Conservation (phyloP, 2,113 vertebrate genomes). For the Tetraodon nigroviridis region DNA sequence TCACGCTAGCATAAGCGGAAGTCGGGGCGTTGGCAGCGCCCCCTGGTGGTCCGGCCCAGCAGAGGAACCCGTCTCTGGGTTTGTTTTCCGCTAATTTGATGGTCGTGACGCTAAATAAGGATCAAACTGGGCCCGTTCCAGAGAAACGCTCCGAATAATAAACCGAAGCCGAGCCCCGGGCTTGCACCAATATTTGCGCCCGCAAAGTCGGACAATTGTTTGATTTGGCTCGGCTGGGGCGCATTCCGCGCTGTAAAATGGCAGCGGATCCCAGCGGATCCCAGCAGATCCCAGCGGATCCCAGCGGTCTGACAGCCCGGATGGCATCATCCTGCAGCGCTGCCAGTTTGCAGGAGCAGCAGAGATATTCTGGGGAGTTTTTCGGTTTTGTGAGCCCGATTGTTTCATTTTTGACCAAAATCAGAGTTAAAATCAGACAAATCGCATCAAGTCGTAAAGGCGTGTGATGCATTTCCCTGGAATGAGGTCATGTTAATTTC, state of each 20-base stretch:
- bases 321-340: slow-evolving; percentile 8
- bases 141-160: slow-evolving; percentile 8
- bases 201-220: slow-evolving; percentile 37
- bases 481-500: slow-evolving; percentile 56
- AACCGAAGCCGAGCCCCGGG: neutral
- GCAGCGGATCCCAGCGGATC: slow-evolving; percentile 18
- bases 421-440: slow-evolving; percentile 11
- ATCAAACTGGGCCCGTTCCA: slow-evolving; percentile 1
- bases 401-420: slow-evolving; percentile 2
- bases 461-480: slow-evolving; percentile 38
- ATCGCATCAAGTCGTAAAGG: slow-evolving; percentile 46
- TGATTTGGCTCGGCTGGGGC: slow-evolving; percentile 30
- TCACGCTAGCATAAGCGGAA: too few relatives aligned
- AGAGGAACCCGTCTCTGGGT: too few relatives aligned
- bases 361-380: neutral
- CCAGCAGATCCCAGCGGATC: slow-evolving; percentile 12
- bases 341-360: neutral
- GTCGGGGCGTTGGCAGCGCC: too few relatives aligned
- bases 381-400: too few relatives aligned
- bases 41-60: too few relatives aligned
- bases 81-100: too few relatives aligned
- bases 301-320: slow-evolving; percentile 16
- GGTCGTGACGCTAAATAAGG: too few relatives aligned
- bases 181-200: slow-evolving; percentile 39
- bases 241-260: slow-evolving; percentile 42